Conservation (phyloP, 2,888 invertebrate species). For the Ceriagrion tenellum region DNA sequence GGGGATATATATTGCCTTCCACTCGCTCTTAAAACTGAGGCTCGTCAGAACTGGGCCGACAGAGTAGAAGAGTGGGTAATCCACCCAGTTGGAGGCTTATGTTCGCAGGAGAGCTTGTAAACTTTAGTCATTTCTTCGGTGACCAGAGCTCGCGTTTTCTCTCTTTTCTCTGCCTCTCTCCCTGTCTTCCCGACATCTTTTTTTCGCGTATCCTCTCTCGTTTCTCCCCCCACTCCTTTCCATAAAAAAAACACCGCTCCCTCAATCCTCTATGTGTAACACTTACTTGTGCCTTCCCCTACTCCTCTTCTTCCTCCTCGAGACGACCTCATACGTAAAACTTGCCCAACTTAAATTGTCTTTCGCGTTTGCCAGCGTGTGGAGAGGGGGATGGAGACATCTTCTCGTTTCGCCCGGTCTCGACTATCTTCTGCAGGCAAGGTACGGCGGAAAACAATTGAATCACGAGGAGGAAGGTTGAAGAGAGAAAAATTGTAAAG, state of each 20-base stretch:
- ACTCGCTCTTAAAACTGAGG: neutral
- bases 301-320: neutral
- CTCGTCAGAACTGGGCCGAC: neutral
- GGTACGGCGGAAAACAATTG: neutral
- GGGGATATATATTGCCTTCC: too few species aligned
- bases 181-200: neutral
- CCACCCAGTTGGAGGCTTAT: neutral
- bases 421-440: neutral
- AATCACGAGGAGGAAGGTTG: neutral
- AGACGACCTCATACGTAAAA: neutral
- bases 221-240: neutral
- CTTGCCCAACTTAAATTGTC: conserved; percentile 9
- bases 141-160: neutral
- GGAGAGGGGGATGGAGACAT: neutral
- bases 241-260: neutral
- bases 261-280: too few species aligned
- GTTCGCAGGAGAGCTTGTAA: neutral
- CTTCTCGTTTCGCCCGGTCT: neutral
- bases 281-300: too few species aligned
- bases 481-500: neutral
- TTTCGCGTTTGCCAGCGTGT: neutral
- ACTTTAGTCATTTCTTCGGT: neutral
- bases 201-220: neutral
- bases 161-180: neutral
- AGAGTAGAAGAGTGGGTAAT: neutral